Conservation (phyloP, 2,888 invertebrate species). For the Diarsia dahlii region DNA sequence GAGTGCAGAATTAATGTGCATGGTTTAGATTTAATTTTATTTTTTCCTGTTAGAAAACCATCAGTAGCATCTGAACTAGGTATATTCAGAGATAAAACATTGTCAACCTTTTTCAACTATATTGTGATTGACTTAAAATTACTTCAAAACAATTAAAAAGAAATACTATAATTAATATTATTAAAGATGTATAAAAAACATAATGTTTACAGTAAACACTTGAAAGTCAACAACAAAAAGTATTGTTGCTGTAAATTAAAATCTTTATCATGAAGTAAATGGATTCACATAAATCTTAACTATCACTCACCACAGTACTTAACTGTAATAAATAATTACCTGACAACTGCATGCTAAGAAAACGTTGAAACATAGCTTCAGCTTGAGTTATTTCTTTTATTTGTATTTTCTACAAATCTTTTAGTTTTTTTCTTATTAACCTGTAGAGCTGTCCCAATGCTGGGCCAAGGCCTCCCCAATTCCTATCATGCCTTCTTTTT, state of each 20-base stretch:
- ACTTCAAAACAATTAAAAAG: not conserved
- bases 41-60: not conserved
- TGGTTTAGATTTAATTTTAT: not conserved
- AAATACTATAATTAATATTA: not conserved
- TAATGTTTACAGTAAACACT: not conserved
- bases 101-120: not conserved
- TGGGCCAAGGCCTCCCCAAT: too few species aligned
- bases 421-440: not conserved
- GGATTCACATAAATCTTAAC: conserved; percentile 30
- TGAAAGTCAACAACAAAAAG: not conserved
- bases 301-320: not conserved
- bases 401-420: not conserved
- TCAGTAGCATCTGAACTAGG: not conserved
- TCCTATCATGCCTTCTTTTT: too few species aligned
- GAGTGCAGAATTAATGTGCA: not conserved
- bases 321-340: conserved; percentile 30
- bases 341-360: not conserved
- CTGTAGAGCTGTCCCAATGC: too few species aligned
- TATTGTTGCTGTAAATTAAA: conserved; percentile 6
- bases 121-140: not conserved
- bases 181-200: not conserved
- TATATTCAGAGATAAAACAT: too few species aligned
- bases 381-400: not conserved
- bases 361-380: not conserved
- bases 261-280: conserved; percentile 22